Evolutionary conservation across 2,888 invertebrate genomes (phyloP).

Genomic region (Mallateleia sp.): DNA sequence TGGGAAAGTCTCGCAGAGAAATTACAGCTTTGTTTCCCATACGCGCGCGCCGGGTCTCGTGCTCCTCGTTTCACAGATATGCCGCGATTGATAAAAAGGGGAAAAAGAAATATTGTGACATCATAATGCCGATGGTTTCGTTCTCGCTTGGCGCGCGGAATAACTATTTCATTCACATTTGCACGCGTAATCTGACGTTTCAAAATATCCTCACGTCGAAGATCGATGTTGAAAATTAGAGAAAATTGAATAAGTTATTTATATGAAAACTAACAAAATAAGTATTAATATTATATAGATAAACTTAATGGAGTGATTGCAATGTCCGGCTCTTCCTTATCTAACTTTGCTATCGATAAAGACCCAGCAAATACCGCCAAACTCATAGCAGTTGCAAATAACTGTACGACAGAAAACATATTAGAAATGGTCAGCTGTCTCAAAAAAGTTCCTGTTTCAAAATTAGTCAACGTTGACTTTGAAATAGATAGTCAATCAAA

Average conservation of each 20-base stretch:
- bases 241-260: conserved; percentile 40
- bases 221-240: conserved; percentile 40
- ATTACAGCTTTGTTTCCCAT: conserved; percentile 82
- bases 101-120: conserved; percentile 63
- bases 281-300: conserved; percentile 88
- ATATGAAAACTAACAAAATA: no score
- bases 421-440: conserved; percentile 93
- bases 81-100: conserved; percentile 49
- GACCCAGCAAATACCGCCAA: conserved; percentile 92
- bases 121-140: conserved; percentile 41
- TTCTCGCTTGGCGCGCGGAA: conserved; percentile 5
- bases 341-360: conserved; percentile 93
- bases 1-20: conserved; percentile 88
- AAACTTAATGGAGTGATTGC: conserved; percentile 92
- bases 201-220: conserved; percentile 25
- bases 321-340: conserved; percentile 94
- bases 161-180: conserved; percentile 37
- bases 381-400: conserved; percentile 92
- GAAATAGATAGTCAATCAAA: conserved; percentile 91
- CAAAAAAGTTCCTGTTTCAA: conserved; percentile 90
- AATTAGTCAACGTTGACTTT: conserved; percentile 91
- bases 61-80: conserved; percentile 62
- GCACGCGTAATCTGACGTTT: conserved; percentile 35
- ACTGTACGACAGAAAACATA: conserved; percentile 91
- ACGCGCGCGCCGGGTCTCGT: conserved; percentile 35